Conservation (phyloP, 2,888 invertebrate species). For the Colletes collaris region DNA sequence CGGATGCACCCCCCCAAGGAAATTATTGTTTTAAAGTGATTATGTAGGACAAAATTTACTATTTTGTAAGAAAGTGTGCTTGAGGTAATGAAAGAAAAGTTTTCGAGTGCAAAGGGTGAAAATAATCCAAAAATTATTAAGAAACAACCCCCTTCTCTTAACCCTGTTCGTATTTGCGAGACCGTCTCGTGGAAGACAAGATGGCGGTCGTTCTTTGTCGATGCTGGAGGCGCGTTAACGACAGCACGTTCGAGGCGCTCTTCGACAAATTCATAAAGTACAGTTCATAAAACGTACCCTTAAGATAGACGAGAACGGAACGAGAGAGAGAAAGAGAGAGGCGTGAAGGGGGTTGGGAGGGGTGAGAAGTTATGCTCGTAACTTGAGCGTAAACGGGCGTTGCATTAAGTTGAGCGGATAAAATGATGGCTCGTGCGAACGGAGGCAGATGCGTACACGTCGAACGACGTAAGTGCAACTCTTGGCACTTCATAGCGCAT, state of each 20-base stretch:
- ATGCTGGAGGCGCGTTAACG: constrained; percentile 57
- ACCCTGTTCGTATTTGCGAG: no score
- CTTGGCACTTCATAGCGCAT: constrained; percentile 68
- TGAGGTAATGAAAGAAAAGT: no score
- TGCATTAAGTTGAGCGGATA: constrained; percentile 63
- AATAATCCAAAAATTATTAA: no score
- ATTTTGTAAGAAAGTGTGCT: no score
- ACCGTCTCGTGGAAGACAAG: no score
- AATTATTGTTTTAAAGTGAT: no score
- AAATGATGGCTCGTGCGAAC: constrained; percentile 64
- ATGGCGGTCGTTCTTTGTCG: no score
- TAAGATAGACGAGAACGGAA: constrained; percentile 39
- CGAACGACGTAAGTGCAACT: constrained; percentile 70
- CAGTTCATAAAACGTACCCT: constrained; percentile 62
- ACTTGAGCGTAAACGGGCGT: constrained; percentile 58
- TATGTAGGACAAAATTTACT: no score
- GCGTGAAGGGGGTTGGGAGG: not conserved
- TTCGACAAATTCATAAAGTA: constrained; percentile 70
- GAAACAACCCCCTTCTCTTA: no score
- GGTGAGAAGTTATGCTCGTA: constrained; percentile 46
- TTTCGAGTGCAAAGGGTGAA: no score
- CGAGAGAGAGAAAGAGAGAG: no score
- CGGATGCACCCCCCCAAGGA: no score
- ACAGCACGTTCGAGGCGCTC: constrained; percentile 58
- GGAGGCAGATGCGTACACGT: constrained; percentile 58